Percentiles rank a stretch among this genome's conserved stretches.
Evolutionary conservation across 2,113 vertebrate species (phyloP).

Genomic region (Eulacestoma nigropectus): DNA sequence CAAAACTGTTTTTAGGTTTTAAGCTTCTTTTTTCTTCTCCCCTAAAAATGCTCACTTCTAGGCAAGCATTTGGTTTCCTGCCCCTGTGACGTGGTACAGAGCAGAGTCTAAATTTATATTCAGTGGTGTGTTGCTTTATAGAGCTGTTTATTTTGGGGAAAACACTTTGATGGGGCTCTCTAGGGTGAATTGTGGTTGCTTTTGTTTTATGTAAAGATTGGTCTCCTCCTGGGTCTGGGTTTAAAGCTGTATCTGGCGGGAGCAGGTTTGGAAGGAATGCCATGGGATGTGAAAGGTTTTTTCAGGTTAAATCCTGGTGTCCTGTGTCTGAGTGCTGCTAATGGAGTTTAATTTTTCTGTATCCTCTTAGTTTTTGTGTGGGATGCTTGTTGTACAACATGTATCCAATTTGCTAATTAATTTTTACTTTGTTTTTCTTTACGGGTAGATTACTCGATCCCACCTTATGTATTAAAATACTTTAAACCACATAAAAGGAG

Average conservation of each 20-base stretch:
- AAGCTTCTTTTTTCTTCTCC: neutral
- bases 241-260: neutral
- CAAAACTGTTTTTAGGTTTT: neutral
- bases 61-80: neutral
- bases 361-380: neutral
- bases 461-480: neutral
- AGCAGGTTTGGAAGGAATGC: neutral
- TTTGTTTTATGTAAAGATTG: constrained; percentile 41
- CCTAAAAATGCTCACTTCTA: neutral
- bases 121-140: neutral
- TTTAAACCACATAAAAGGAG: constrained; percentile 33
- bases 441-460: neutral
- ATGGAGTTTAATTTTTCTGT: neutral
- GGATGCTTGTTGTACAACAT: neutral
- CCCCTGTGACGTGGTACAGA: neutral
- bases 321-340: neutral
- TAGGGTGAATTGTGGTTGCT: neutral
- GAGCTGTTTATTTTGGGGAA: constrained; percentile 33
- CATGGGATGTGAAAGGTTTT: neutral
- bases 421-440: constrained; percentile 24
- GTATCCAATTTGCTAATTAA: constrained; percentile 26
- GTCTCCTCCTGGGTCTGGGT: neutral
- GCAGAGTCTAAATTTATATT: constrained; percentile 19
- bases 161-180: constrained; percentile 22
- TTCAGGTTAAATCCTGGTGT: neutral